These are phyloP conservation scores for Hiodon tergisus DNA, from an alignment of 2,113 vertebrate species.

Conservation along the genomic window DNA sequence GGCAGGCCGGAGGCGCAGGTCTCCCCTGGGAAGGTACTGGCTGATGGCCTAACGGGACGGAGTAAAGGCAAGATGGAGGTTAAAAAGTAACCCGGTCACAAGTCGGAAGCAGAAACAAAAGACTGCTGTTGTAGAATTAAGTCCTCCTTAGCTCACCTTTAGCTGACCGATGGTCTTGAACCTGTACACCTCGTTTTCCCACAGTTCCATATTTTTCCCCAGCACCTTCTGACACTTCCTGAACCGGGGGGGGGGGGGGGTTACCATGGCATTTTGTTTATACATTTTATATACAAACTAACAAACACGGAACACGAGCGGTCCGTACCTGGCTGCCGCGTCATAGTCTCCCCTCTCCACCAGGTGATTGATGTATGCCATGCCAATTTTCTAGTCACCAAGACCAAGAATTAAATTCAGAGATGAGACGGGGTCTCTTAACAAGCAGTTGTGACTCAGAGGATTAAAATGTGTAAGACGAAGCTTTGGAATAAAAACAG, in stretches of 20 bases:
- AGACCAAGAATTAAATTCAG: slow-evolving; percentile 3
- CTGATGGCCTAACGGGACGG: slow-evolving; percentile 78
- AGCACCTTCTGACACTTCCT: slow-evolving; percentile 98
- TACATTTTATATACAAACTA: background rate
- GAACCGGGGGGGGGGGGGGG: slow-evolving; percentile 26
- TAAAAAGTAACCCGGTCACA: background rate
- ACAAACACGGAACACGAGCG: background rate
- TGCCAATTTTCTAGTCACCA: slow-evolving; percentile 79
- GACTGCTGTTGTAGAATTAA: background rate
- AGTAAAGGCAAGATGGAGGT: background rate
- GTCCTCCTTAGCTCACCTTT: slow-evolving; percentile 66
- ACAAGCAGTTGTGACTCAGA: slow-evolving; percentile 8
- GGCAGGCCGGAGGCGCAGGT: slow-evolving; percentile 85
- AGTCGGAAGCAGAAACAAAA: background rate
- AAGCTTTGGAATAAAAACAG: background rate
- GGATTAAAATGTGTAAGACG: slow-evolving; percentile 8
- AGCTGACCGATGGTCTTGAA: slow-evolving; percentile 96
- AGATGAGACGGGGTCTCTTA: background rate
- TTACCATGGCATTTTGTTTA: background rate
- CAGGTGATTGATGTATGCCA: slow-evolving; percentile 89
- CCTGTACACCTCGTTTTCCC: slow-evolving; percentile 96
- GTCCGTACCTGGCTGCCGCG: slow-evolving; percentile 76
- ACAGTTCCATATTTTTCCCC: slow-evolving; percentile 95
- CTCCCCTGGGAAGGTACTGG: slow-evolving; percentile 88
- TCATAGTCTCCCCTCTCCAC: slow-evolving; percentile 86